Conservation (phyloP, 1,140 invertebrate species). For the Zaprionus vittiger region DNA sequence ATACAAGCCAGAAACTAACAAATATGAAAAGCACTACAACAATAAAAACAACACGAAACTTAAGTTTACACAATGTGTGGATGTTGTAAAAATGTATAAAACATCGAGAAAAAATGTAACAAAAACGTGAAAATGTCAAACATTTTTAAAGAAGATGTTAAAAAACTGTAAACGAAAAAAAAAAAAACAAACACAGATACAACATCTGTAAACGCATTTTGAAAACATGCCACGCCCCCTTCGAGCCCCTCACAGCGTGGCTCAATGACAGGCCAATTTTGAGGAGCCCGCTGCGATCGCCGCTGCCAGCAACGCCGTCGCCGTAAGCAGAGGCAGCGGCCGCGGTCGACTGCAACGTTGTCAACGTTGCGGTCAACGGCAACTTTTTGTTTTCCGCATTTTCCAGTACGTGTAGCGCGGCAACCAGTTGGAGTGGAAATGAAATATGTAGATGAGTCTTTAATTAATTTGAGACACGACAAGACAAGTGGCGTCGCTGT, state of each 20-base stretch:
- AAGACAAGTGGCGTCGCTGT: conserved; percentile 71
- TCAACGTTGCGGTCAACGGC: conserved; percentile 44
- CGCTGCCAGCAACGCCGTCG: conserved; percentile 13
- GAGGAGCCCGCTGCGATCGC: conserved; percentile 62
- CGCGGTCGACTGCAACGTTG: conserved; percentile 3
- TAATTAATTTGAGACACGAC: conserved; percentile 83
- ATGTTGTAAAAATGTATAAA: conserved; percentile 57
- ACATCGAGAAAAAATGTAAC: conserved; percentile 64
- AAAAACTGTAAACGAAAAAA: conserved; percentile 23
- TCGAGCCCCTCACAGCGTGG: conserved; percentile 28
- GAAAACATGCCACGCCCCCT: conserved; percentile 39
- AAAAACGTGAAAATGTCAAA: conserved; percentile 59
- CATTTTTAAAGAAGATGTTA: conserved; percentile 57
- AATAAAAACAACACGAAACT: conserved; percentile 23
- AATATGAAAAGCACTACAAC: conserved; percentile 51
- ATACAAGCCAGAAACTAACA: conserved; percentile 53
- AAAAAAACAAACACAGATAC: not conserved
- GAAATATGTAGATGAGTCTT: conserved; percentile 83
- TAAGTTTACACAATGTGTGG: conserved; percentile 21
- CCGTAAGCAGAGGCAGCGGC: not conserved
- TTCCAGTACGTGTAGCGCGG: conserved; percentile 53
- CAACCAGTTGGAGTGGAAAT: conserved; percentile 82
- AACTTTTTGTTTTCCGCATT: conserved; percentile 75
- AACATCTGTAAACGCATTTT: conserved; percentile 27
- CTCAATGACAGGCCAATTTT: conserved; percentile 77